These are phyloP conservation scores for Lordiphosa collinella DNA, from an alignment of 1,140 invertebrate genomes.

Conservation along the genomic window DNA sequence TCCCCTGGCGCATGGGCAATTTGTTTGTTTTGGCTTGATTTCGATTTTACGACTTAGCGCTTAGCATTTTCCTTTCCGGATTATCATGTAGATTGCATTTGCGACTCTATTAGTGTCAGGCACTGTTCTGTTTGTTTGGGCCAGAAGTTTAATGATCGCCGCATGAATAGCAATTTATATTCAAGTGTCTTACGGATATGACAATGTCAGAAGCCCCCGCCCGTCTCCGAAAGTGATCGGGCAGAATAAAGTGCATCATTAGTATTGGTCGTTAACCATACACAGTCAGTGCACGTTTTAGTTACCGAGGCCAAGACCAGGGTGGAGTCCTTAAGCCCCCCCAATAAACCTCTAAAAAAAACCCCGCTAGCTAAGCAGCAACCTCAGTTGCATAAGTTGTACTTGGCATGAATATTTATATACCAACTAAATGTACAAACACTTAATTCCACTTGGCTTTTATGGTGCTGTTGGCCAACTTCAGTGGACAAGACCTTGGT, in stretches of 20 bases:
- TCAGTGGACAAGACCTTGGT: slow-evolving; percentile 61
- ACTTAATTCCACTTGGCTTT: slow-evolving; percentile 30
- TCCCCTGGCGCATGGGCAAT: slow-evolving; percentile 41
- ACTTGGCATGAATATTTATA: slow-evolving; percentile 60
- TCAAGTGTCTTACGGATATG: slow-evolving; percentile 18
- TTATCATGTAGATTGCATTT: slow-evolving; percentile 58
- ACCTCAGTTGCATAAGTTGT: slow-evolving; percentile 52
- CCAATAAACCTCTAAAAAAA: too few species aligned
- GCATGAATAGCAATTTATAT: slow-evolving; percentile 47
- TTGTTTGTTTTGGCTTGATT: slow-evolving; percentile 36
- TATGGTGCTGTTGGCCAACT: slow-evolving; percentile 57
- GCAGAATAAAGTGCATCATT: slow-evolving; percentile 8
- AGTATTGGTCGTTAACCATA: slow-evolving; percentile 8
- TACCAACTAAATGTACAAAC: slow-evolving; percentile 22
- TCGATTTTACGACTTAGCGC: slow-evolving; percentile 31
- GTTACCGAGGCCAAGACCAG: too few species aligned
- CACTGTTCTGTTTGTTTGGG: slow-evolving; percentile 1
- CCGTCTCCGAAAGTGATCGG: slow-evolving; percentile 1
- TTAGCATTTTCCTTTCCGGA: slow-evolving; percentile 52
- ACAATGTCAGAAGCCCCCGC: not conserved
- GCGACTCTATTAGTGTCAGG: slow-evolving; percentile 23
- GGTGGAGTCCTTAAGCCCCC: too few species aligned
- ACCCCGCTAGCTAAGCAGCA: slow-evolving; percentile 1
- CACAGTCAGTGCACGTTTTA: slow-evolving; percentile 26
- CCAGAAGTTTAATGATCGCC: slow-evolving; percentile 26